Conservation (phyloP, 1,140 invertebrate genomes). For the Diachasma alloeum region DNA sequence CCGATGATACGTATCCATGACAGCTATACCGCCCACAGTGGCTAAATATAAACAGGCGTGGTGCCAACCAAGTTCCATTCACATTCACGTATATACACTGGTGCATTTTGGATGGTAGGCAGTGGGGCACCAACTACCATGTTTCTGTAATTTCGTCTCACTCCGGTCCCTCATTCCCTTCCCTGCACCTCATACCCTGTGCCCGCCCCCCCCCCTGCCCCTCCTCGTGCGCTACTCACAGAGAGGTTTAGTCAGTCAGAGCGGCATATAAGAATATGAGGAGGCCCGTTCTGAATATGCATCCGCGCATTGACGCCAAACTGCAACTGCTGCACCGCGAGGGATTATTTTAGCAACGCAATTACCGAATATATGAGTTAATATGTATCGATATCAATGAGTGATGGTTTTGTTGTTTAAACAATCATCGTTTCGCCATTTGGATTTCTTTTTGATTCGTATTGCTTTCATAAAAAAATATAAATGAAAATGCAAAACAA, state of each 20-base stretch:
- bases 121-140: constrained; percentile 19
- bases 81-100: constrained; percentile 50
- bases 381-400: not conserved
- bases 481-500: too few species aligned
- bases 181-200: not conserved
- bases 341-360: constrained; percentile 61
- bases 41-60: constrained; percentile 66
- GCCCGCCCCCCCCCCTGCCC: not conserved
- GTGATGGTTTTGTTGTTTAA: too few species aligned
- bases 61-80: constrained; percentile 64
- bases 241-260: constrained; percentile 8
- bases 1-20: constrained; percentile 66
- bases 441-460: too few species aligned
- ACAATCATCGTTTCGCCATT: too few species aligned
- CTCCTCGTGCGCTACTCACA: not conserved
- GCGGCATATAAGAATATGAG: constrained; percentile 57
- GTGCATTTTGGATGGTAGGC: constrained; percentile 36
- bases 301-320: constrained; percentile 64
- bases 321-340: constrained; percentile 47
- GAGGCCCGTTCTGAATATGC: constrained; percentile 63
- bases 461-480: too few species aligned
- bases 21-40: constrained; percentile 65
- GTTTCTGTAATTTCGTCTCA: not conserved
- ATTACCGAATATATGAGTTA: constrained; percentile 61
- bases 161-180: not conserved